Evolutionary conservation across 2,113 vertebrate species (phyloP), one percentile per base, ranked within the genome.

Genomic region (Entelurus aequoreus): DNA sequence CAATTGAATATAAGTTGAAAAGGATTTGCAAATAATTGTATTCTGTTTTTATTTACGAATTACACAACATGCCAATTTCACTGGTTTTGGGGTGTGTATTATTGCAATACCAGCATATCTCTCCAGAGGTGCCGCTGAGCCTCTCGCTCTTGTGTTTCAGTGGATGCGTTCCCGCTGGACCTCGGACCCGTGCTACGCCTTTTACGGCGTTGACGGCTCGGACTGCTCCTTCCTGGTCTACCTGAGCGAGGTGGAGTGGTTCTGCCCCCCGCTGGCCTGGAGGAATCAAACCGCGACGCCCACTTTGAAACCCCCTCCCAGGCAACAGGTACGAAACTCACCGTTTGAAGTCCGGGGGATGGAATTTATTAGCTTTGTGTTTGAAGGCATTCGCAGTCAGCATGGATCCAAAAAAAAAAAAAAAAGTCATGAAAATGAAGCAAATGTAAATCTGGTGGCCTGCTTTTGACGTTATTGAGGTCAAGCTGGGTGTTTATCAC

Each of bases 141-240:
- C 5, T 52, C 50, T 6, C 0, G 37, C 46, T 10, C 47, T 49
- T 63, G 65, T 40, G 37, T 82, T n/a, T 3, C 87, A 99, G 96
- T 99, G 96, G 96, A 99, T 99, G 96, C 92, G 94, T 6, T 92
- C 93, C 46, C 92, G 95, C 61, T 99, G 97, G 97, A 98, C 94
- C 12, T 98, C 96, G 0, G 97, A 99, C 88, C 97, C 97, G 12
- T 99, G 97, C 87, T 99, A 99, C 0, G 91, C 95, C 5, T 98
- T 94, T 71, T 98, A 98, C 0, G 95, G 97, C 0, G 97, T 99
- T 68, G 96, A 99, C 0, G 97, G 97, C 72, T 98, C 96, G 0
- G 97, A 98, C 72, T 99, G 97, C 78, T 98, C 97, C 0, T 98
- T 98, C 82, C 93, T 99, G 65, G 72, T 94, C 84, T 99, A 99